Percentiles rank a stretch among this genome's conserved stretches.
Evolutionary conservation across 2,113 vertebrate genomes (phyloP).

Genomic region (Hemichromis elongatus): DNA sequence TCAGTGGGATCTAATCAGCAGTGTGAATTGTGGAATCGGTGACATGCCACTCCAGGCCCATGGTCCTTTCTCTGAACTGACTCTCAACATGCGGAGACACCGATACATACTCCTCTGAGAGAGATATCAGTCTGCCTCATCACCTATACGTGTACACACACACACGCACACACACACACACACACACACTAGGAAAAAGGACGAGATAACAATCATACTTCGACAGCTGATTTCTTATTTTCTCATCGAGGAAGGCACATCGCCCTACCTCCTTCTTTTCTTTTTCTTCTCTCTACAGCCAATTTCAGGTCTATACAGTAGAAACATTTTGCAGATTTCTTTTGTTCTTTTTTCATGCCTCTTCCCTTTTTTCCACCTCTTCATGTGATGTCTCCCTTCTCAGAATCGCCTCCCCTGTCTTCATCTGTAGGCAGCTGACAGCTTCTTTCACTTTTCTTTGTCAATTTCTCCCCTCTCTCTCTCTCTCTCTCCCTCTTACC

Average conservation of each 20-base stretch:
- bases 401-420: constrained; percentile 77
- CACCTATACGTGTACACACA: constrained; percentile 37
- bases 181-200: constrained; percentile 39
- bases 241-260: constrained; percentile 53
- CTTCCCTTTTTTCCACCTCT: constrained; percentile 33
- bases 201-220: constrained; percentile 76
- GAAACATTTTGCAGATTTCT: constrained; percentile 72
- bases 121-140: constrained; percentile 70
- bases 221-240: constrained; percentile 74
- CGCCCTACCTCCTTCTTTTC: constrained; percentile 29
- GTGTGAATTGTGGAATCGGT: constrained; percentile 51
- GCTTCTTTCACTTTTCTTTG: constrained; percentile 93
- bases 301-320: constrained; percentile 72
- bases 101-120: constrained; percentile 63
- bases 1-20: constrained; percentile 62
- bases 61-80: constrained; percentile 58
- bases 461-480: constrained; percentile 82
- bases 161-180: constrained; percentile 39
- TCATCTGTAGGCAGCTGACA: constrained; percentile 93
- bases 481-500: constrained; percentile 53
- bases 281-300: constrained; percentile 57
- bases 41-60: constrained; percentile 61
- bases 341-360: constrained; percentile 61
- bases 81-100: constrained; percentile 60
- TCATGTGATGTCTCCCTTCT: constrained; percentile 55